A percentile compares a stretch with the other conserved stretches of the same genome.
Conservation (phyloP, 2,113 vertebrate species). For the Prolemur simus region DNA sequence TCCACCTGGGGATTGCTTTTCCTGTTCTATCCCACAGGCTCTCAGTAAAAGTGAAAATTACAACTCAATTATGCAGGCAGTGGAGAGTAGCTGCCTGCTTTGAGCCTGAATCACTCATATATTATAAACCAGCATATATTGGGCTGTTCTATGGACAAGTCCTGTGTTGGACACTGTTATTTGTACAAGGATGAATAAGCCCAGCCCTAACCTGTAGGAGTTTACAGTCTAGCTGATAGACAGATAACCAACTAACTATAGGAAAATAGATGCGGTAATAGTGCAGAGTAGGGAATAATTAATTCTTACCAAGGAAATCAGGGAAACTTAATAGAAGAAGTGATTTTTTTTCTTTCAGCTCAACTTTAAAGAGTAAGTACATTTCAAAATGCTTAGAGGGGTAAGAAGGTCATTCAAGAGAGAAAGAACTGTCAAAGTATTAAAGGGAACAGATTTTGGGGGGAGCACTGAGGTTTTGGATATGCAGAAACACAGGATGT, state of each 20-base stretch:
- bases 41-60: conserved; percentile 63
- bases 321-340: neutral
- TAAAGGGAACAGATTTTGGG: neutral
- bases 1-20: neutral
- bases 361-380: neutral
- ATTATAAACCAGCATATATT: neutral
- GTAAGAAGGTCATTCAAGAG: neutral
- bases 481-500: neutral
- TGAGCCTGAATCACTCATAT: conserved; percentile 25
- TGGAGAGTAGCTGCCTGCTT: conserved; percentile 22
- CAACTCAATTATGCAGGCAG: conserved; percentile 57
- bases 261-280: neutral
- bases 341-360: neutral
- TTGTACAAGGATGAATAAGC: neutral
- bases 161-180: neutral
- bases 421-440: neutral
- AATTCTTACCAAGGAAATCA: conserved; percentile 1
- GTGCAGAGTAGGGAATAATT: neutral
- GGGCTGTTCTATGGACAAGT: neutral
- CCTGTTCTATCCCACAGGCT: neutral
- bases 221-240: neutral
- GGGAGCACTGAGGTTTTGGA: neutral
- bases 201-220: neutral
- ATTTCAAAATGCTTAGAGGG: neutral
- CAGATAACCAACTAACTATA: neutral